These are phyloP conservation scores for Solenodon paradoxus DNA, from an alignment of 2,113 vertebrate species.

Conservation along the genomic window DNA sequence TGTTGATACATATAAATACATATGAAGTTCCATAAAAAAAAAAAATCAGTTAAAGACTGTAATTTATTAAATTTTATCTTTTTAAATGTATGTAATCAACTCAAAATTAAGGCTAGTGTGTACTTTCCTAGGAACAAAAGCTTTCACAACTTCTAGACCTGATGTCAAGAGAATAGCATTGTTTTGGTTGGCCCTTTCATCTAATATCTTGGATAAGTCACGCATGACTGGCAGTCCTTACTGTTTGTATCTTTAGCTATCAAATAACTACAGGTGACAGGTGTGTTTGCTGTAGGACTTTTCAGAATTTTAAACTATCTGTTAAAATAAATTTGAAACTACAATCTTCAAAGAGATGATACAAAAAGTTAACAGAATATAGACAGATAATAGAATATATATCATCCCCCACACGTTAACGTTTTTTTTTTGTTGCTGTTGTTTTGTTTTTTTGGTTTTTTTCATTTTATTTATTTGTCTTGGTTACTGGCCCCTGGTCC, in stretches of 20 bases:
- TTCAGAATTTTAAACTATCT: constrained; percentile 50
- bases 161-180: background rate
- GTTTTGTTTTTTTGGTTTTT: background rate
- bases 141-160: background rate
- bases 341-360: background rate
- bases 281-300: background rate
- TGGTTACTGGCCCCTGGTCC: too few relatives aligned
- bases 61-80: background rate
- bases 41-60: too few relatives aligned
- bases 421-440: too few relatives aligned
- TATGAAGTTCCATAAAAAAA: too few relatives aligned
- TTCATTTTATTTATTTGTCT: background rate
- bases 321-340: constrained; percentile 51
- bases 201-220: background rate
- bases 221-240: background rate
- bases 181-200: background rate
- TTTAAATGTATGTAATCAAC: background rate
- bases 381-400: too few relatives aligned
- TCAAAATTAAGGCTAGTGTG: background rate
- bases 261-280: background rate
- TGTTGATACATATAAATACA: background rate
- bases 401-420: too few relatives aligned
- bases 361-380: background rate
- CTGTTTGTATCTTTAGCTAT: background rate
- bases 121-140: background rate